Base-by-base conservation (phyloP, 2,113 vertebrate species). In the Syrrhaptes paradoxus region DNA sequence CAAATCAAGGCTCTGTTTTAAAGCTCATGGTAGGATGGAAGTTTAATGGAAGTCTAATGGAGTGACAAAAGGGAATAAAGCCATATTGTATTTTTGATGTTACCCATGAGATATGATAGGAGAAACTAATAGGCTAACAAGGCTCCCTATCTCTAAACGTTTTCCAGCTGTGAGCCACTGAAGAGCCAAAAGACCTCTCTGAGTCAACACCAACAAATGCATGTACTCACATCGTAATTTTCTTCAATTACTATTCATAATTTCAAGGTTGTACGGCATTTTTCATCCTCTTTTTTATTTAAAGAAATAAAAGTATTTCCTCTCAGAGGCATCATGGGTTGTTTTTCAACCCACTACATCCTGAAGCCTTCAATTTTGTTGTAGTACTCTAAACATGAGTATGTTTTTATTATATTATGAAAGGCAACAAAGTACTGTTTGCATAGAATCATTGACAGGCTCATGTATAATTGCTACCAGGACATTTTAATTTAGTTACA, bases 131-230 rank as follows among this genome's bases (percentile, higher is more conserved):
- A 46, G 59, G 28, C 85, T 83, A 93, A 95, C 77, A 82, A 93
- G 80, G 45, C 58, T 96, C 80, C 77, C 79, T 97, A 96, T 95
- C 96, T 92, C 72, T 81, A 94, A 96, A 94, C 57, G 0, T 93
- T 96, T 96, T 97, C 96, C 96, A 96, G 80, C 90, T 96, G 95
- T 79, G 70, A 89, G 80, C 54, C 77, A 89, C 86, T 58, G 79
- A 90, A 92, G 83, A 96, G 76, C 76, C 76, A 95, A 89, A 95
- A 92, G 54, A 65, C 25, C 45, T 85, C 73, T 93, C 87, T 72
- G 43, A 94, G 86, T 94, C 70, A 89, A 90, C 83, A 96, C 36
- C 90, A 95, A 87, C 90, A 93, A 84, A 93, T 70, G 52, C 58
- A 78, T 73, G n/a, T 14, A 54, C n/a, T 86, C 90, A 90, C 76